A percentile compares a stretch with the other conserved stretches of the same genome.
Evolutionary conservation across 2,888 invertebrate genomes (phyloP).

Genomic region (Helleia helle): DNA sequence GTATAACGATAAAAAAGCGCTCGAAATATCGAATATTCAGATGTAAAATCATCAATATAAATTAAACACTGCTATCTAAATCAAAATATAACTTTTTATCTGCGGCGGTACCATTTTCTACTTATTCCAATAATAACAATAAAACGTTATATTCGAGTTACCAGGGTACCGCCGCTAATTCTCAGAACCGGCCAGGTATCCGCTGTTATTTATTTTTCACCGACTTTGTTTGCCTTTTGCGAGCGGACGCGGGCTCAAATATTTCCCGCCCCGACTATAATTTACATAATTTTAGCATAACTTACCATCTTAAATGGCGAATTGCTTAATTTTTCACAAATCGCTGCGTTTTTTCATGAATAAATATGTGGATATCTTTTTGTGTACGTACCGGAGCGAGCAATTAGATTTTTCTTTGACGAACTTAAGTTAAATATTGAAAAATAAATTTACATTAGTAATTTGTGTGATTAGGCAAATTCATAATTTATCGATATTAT

Average conservation of each 20-base stretch:
- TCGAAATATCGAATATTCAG: too few species aligned
- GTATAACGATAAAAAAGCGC: too few species aligned
- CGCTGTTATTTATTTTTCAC: slow-evolving; percentile 10
- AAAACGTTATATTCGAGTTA: neutral
- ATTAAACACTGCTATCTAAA: too few species aligned
- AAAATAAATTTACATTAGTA: too few species aligned
- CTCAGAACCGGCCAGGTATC: slow-evolving; percentile 1
- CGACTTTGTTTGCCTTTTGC: slow-evolving; percentile 21
- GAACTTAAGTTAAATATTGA: too few species aligned
- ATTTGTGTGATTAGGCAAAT: too few species aligned
- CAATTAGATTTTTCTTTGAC: neutral
- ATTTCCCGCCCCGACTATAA: slow-evolving; percentile 1
- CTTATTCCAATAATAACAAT: neutral
- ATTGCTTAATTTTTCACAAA: slow-evolving; percentile 8
- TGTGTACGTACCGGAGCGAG: neutral
- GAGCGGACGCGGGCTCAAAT: slow-evolving; percentile 2
- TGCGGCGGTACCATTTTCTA: too few species aligned
- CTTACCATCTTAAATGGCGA: slow-evolving; percentile 4
- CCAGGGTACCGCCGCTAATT: neutral
- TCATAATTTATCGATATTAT: too few species aligned
- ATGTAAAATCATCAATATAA: too few species aligned
- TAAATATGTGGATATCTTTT: neutral
- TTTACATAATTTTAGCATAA: slow-evolving; percentile 8
- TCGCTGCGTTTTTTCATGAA: neutral
- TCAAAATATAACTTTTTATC: too few species aligned